Evolutionary conservation across 2,888 invertebrate genomes (phyloP).

Genomic region (Empis stercorea): DNA sequence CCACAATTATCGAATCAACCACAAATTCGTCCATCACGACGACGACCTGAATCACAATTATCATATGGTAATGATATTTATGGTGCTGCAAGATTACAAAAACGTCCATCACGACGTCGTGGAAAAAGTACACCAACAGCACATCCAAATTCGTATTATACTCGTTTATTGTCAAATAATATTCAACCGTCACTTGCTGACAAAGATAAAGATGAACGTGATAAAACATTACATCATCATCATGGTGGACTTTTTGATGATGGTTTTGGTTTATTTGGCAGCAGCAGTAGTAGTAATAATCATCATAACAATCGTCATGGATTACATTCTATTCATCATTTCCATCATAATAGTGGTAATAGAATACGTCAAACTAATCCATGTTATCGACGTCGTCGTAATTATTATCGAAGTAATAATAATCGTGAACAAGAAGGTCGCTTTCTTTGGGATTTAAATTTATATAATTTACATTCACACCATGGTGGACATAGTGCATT

Average conservation of each 20-base stretch:
- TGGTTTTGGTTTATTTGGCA: background rate
- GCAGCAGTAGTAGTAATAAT: background rate
- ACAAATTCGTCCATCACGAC: too few species aligned
- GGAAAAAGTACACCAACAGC: background rate
- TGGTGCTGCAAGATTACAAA: too few species aligned
- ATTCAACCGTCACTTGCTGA: too few species aligned
- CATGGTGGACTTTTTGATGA: background rate
- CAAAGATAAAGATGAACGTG: background rate
- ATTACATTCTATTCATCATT: background rate
- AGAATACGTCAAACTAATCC: background rate
- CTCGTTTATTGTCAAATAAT: background rate
- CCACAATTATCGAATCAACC: too few species aligned
- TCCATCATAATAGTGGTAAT: background rate
- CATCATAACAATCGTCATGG: too few species aligned
- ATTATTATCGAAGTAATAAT: too few species aligned
- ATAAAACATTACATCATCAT: background rate
- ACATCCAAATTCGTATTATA: background rate
- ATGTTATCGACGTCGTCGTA: background rate
- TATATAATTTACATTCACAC: constrained; percentile 3
- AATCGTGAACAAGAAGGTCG: constrained; percentile 6
- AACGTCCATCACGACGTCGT: background rate
- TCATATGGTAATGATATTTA: too few species aligned
- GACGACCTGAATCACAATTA: too few species aligned
- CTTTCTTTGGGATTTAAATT: constrained; percentile 11
- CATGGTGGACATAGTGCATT: background rate